Conservation (phyloP, 2,113 vertebrate genomes). For the Hemiprocne comata region DNA sequence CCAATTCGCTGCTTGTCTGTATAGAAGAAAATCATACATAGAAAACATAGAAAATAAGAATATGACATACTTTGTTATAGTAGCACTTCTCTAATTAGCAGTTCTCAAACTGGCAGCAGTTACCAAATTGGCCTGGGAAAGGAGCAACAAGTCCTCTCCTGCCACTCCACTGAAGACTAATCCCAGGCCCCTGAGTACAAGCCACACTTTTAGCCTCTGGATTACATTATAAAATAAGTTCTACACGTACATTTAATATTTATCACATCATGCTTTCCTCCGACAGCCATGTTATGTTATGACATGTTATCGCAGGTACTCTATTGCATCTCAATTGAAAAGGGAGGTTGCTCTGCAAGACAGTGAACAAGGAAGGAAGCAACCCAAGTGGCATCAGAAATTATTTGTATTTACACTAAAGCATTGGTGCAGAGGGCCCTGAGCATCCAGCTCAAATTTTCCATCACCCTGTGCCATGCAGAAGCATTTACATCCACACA, state of each 20-base stretch:
- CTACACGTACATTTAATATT: neutral
- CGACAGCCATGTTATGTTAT: neutral
- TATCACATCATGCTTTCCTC: neutral
- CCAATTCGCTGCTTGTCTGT: conserved; percentile 85
- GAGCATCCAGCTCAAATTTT: neutral
- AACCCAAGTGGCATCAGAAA: neutral
- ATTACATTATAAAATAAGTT: neutral
- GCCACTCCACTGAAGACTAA: neutral
- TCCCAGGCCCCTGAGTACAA: neutral
- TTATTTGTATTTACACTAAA: neutral
- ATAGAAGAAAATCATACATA: conserved; percentile 9
- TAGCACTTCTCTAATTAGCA: neutral
- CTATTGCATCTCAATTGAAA: neutral
- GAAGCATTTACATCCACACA: neutral
- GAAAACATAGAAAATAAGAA: conserved; percentile 9
- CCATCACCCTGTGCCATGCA: neutral
- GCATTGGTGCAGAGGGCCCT: too few relatives aligned
- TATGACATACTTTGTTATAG: neutral
- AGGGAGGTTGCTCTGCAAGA: neutral
- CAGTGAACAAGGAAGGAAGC: neutral
- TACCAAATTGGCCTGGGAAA: neutral
- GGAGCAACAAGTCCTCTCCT: fast-evolving
- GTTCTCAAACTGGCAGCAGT: neutral
- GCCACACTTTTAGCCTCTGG: neutral
- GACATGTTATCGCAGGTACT: neutral